These are phyloP conservation scores for Indicator maculatus DNA, from an alignment of 2,113 vertebrate genomes.

Conservation along the genomic window DNA sequence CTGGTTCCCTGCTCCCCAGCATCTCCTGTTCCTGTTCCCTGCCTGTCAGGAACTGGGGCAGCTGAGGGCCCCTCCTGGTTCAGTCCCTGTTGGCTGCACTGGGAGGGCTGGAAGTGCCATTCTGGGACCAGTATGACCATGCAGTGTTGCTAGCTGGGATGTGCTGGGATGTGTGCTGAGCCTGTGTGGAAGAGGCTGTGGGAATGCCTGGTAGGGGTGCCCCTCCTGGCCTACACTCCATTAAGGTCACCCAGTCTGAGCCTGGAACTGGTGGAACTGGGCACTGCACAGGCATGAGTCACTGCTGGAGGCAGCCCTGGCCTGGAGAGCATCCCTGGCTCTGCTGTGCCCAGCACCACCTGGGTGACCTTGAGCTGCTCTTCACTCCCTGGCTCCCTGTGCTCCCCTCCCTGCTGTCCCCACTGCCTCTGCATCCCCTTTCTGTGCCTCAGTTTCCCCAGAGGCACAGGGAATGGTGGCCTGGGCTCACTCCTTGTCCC, in stretches of 20 bases:
- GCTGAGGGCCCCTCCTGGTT: neutral
- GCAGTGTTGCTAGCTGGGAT: neutral
- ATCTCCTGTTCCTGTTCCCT: too few relatives aligned
- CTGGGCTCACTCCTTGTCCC: neutral
- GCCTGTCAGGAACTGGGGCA: neutral
- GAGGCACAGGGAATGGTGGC: accelerated
- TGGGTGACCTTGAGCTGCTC: neutral
- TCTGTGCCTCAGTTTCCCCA: neutral
- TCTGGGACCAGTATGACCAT: neutral
- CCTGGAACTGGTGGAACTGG: conserved; percentile 36
- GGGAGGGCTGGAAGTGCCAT: neutral
- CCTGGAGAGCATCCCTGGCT: neutral
- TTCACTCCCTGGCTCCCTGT: accelerated
- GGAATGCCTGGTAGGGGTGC: neutral
- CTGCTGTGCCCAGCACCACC: neutral
- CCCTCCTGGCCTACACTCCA: neutral
- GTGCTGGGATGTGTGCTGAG: neutral
- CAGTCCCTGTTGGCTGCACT: neutral
- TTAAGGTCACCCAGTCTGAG: neutral
- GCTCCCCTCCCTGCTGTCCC: accelerated
- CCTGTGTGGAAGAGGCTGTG: accelerated
- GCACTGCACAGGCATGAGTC: neutral
- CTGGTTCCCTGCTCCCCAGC: too few relatives aligned
- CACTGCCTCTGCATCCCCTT: neutral
- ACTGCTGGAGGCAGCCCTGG: neutral